Base-by-base conservation (phyloP, 2,888 invertebrate genomes). In the Harpalus rufipes region DNA sequence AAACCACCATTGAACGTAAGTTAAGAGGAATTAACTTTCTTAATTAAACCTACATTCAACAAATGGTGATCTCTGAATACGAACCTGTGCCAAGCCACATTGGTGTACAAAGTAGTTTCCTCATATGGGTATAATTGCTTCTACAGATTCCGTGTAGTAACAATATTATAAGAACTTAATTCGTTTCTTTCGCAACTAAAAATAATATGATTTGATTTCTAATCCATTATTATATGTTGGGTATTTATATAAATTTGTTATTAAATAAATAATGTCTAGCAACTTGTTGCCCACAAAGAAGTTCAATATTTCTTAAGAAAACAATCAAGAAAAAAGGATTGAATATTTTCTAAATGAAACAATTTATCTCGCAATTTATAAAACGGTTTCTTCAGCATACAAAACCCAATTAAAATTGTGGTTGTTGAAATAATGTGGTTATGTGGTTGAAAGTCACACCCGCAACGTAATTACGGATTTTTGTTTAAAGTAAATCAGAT, bases 391-490 rank as follows among this genome's bases (percentile, higher is more conserved):
- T 74, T 74, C 72, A 44, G 44, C 41, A 74, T 5, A 16, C 44
- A 74, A 74, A 74, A 74, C 72, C 44, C 72, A 44, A 74, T 74
- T 74, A 74, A 41, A 74, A 74, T 74, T 74, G 72, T 44, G 72
- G 72, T 44, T 74, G 41, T 5, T 74, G 41, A 16, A 74, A 74
- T 74, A 44, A 44, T 74, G 72, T 44, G 72, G 72, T 74, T 74
- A 74, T 74, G 72, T 74, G 72, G 72, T 74, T 74, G 72, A 44
- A 74, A 74, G 44, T 74, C 72, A 74, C 72, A 74, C 72, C 72
- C 72, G 72, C 72, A 74, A 74, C 44, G 44, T 74, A 74, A 74
- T 74, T 74, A 74, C 44, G 18, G 18, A 74, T 74, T 74, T 74
- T 74, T 74, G 72, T 74, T 44, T 74, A 16, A 74, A 74, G 44